Evolutionary conservation across 2,113 vertebrate species (phyloP), one percentile per base, ranked within the genome.

Genomic region (Paratilapia polleni): DNA sequence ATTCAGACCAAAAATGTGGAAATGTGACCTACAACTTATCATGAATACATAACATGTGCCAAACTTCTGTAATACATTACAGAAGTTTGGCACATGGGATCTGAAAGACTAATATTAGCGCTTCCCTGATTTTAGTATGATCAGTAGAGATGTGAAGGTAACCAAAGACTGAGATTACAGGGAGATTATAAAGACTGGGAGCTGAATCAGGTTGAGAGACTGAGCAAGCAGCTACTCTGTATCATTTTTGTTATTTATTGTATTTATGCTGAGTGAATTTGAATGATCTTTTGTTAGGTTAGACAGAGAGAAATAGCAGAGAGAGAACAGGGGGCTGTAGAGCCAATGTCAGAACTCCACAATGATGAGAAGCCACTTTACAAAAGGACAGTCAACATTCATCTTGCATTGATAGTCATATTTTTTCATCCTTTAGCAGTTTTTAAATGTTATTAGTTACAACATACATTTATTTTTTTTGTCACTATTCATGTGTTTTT

Each of bases 231-330:
- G 81, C 56, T 61, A 49, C 57, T 84, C 58, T 58, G 82, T 52
- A 61, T 88, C 6, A 6, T 64, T 74, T 78, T 62, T 64, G 38
- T 78, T 92, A 93, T 94, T 94, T 93, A 93, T 94, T 94, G 77
- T 93, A 93, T 93, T 93, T 93, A 92, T 93, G 80, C 78, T 38
- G 17, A 57, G 36, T 38, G 63, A 75, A 79, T 77, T 49, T 60
- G 47, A 49, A 62, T 74, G 63, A 70, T 77, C 61, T 81, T 22
- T 57, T 26, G 80, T 68, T 28, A 43, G 36, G 34, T 4, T 17
- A 73, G 70, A 83, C 26, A 83, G 59, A 86, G 73, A 31, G 61
- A 76, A 56, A 54, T 28, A 73, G 47, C 47, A 73, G 68, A 73
- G 47, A 73, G 47, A 62, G 59, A 89, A 80, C 60, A 58, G 63